Evolutionary conservation across 2,888 invertebrate species (phyloP).

Genomic region (Zaprionus obscuricornis): DNA sequence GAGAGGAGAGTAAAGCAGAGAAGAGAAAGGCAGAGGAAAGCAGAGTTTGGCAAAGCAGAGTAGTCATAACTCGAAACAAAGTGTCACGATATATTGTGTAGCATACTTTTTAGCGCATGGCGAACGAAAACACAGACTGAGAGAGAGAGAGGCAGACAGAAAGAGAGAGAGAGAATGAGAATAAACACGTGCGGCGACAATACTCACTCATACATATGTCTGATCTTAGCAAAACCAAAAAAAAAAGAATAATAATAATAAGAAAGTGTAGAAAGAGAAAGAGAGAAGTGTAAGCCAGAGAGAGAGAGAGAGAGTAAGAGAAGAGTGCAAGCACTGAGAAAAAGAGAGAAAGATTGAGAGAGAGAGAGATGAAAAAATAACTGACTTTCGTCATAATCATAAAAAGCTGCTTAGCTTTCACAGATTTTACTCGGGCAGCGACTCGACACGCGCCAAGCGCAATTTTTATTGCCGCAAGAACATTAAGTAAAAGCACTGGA

Average conservation of each 20-base stretch:
- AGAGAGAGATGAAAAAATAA: too few species aligned
- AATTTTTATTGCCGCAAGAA: slow-evolving; percentile 52
- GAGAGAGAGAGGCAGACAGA: too few species aligned
- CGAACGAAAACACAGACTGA: neutral
- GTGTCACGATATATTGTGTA: slow-evolving; percentile 13
- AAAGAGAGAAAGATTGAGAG: too few species aligned
- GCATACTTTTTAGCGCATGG: slow-evolving; percentile 39
- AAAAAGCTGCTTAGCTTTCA: slow-evolving; percentile 65
- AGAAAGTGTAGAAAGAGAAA: neutral
- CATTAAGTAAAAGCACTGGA: slow-evolving; percentile 52
- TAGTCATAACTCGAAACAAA: slow-evolving; percentile 4
- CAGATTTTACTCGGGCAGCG: slow-evolving; percentile 41
- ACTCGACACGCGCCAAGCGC: slow-evolving; percentile 27
- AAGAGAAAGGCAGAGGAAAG: too few species aligned
- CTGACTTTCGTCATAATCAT: slow-evolving; percentile 60
- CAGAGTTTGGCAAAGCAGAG: neutral
- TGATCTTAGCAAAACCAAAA: too few species aligned
- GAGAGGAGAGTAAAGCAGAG: too few species aligned
- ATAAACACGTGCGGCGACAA: too few species aligned
- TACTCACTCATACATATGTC: too few species aligned
- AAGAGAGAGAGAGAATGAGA: too few species aligned
- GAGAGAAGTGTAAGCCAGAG: too few species aligned
- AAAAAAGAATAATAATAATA: neutral
- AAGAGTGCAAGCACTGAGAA: too few species aligned
- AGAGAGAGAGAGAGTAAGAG: too few species aligned